Evolutionary conservation across 2,888 invertebrate genomes (phyloP).

Genomic region (Sacculina carcini): DNA sequence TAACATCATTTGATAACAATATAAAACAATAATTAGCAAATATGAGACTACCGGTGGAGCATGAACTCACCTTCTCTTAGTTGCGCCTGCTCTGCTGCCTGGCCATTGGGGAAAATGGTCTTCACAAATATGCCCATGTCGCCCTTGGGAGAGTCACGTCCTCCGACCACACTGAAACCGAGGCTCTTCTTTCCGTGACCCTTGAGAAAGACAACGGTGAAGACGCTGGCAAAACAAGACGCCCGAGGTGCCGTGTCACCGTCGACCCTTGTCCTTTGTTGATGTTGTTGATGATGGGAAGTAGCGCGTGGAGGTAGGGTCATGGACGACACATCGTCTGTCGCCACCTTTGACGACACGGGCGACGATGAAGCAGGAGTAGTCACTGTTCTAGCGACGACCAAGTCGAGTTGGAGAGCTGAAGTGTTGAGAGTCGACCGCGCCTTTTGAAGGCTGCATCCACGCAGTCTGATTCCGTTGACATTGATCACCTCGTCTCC

Average conservation of each 20-base stretch:
- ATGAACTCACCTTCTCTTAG: conserved; percentile 48
- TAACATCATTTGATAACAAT: no score
- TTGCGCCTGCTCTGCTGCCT: conserved; percentile 56
- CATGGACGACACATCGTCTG: no score
- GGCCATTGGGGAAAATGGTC: conserved; percentile 58
- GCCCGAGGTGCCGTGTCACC: no score
- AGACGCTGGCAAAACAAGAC: no score
- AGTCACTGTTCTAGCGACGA: no score
- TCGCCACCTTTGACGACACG: no score
- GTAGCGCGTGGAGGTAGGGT: no score
- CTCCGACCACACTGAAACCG: conserved; percentile 25
- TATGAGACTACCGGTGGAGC: no score
- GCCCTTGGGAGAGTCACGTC: conserved; percentile 22
- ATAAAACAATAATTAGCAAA: no score
- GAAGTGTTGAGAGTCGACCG: conserved; percentile 18
- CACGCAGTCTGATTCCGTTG: conserved; percentile 50
- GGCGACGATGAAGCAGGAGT: no score
- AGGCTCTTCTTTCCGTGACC: conserved; percentile 22
- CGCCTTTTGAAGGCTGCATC: conserved; percentile 36
- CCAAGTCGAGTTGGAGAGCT: conserved; percentile 2
- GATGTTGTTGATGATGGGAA: no score
- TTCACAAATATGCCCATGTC: conserved; percentile 71
- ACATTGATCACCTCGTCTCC: conserved; percentile 60
- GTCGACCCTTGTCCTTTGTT: no score
- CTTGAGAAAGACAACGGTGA: conserved; percentile 20